Evolutionary conservation across 1,140 invertebrate species (phyloP), one percentile per base, ranked within the genome.

Genomic region (Aphelenchoides besseyi): DNA sequence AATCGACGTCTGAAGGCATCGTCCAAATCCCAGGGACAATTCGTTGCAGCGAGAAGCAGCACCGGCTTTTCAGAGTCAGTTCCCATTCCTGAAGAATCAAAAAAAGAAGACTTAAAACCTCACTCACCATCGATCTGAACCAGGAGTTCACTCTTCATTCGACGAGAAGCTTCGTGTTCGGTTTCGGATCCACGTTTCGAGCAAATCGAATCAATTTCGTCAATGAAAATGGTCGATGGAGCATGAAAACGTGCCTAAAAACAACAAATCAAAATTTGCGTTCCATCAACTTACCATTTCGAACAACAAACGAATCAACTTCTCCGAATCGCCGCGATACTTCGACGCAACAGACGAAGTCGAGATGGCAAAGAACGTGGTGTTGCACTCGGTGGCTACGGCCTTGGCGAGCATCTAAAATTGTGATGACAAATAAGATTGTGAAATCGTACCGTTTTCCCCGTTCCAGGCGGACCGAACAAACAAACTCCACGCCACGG

Each of bases 11-110:
- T 88, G 23, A 98, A 86, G 30, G 96, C 97, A 86, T 98, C 96
- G 86, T 99, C 97, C 72, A 99, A 92, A 84, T 98, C 95, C 96
- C 95, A 99, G 1, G 97, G 97, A 86, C 97, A 98, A 87, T 99
- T 99, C 0, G 97, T 99, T 8, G 97, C 97, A 5, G 95, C 96
- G 75, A 99, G 86, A 29, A 99, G 95, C 92, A 98, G 97, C 0
- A 99, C 94, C 18, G 95, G 90, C 87, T 92, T 90, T n/a, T 86
- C 78, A 35, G 32, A 67, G 35, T 82, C 75, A n/a, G 41, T 68
- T 2, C 35, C 23, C 36, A 37, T 77, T 18, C 79, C 76, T 81
- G 37, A 68, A 70, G 1, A 32, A 72, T 9, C 12, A 69, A 63
- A n/a, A n/a, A n/a, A n/a, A 74, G 5, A 33, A 5, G 18, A 59